Percentiles rank a stretch among this genome's conserved stretches.
Conservation (phyloP, 1,140 invertebrate species). For the Drosophila ohnishii region DNA sequence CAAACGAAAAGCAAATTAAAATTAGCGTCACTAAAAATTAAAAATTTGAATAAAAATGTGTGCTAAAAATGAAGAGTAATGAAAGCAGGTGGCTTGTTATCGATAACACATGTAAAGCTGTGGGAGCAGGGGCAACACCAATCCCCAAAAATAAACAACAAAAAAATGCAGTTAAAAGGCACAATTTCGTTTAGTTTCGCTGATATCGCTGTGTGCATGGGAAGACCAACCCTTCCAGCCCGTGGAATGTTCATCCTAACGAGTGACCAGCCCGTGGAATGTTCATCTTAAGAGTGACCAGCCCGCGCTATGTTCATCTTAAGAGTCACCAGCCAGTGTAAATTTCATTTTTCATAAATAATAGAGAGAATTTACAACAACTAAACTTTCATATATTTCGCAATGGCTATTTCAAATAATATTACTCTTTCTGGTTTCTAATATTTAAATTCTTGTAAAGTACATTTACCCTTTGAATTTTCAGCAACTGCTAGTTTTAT, state of each 20-base stretch:
- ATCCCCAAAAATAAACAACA: background rate
- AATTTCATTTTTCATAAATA: no score
- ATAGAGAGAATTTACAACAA: background rate
- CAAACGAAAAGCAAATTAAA: slow-evolving; percentile 39
- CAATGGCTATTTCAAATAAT: background rate
- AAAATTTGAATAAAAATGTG: slow-evolving; percentile 17
- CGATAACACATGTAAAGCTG: background rate
- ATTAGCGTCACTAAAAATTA: slow-evolving; percentile 16
- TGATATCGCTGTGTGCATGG: slow-evolving; percentile 6
- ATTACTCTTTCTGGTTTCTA: background rate
- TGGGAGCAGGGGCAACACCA: background rate
- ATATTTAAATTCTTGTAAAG: no score
- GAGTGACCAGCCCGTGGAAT: background rate
- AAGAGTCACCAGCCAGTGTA: background rate
- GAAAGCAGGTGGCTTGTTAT: background rate
- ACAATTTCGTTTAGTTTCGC: background rate
- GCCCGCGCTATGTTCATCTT: background rate
- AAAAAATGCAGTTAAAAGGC: background rate
- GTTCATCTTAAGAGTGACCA: background rate
- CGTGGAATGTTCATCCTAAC: background rate
- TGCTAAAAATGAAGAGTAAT: slow-evolving; percentile 8
- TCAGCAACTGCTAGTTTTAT: background rate
- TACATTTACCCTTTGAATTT: background rate
- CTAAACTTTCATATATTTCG: background rate
- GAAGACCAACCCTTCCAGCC: slow-evolving; percentile 1